A percentile compares a stretch with the other conserved stretches of the same genome.
phyloP scores from a whole-genome alignment of 2,797 vertebrate species.

The Pseudopleuronectes americanus region DNA sequence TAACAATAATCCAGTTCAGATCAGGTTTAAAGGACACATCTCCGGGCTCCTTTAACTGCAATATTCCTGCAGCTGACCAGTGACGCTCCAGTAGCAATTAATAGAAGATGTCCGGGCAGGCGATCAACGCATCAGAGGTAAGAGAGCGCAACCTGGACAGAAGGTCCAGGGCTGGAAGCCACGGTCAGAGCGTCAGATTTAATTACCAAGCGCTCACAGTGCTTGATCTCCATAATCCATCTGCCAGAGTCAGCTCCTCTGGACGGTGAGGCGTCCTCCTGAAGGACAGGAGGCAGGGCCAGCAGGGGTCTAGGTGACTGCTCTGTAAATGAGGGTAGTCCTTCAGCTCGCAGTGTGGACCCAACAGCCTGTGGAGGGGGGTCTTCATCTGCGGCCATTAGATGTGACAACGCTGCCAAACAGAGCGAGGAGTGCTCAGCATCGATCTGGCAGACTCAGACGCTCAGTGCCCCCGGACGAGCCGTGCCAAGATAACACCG shows the following conservation, averaged over 20 bases:
- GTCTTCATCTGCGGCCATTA: constrained; percentile 69
- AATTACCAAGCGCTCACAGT: constrained; percentile 75
- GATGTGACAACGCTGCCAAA: constrained; percentile 63
- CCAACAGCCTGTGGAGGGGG: constrained; percentile 37
- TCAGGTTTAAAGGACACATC: constrained; percentile 13
- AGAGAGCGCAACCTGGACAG: constrained; percentile 65
- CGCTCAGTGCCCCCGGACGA: constrained; percentile 37
- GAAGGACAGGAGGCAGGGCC: constrained; percentile 61
- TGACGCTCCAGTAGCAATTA: constrained; percentile 49
- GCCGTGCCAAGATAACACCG: constrained; percentile 70
- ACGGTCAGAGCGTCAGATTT: constrained; percentile 68
- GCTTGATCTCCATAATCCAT: constrained; percentile 79
- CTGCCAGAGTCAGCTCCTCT: constrained; percentile 73
- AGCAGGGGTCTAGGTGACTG: constrained; percentile 68
- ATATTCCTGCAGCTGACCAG: constrained; percentile 33
- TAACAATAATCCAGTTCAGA: constrained; percentile 15
- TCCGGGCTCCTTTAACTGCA: background rate
- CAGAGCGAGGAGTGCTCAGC: constrained; percentile 37
- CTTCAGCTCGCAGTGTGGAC: constrained; percentile 64
- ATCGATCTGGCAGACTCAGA: constrained; percentile 67
- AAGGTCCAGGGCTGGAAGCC: constrained; percentile 61
- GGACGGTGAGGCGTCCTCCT: constrained; percentile 57
- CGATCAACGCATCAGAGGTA: constrained; percentile 47
- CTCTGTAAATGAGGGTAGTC: constrained; percentile 76
- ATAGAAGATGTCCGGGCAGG: constrained; percentile 55